These are phyloP conservation scores for Pteromalus puparum DNA, from an alignment of 1,140 invertebrate species.

Conservation along the genomic window DNA sequence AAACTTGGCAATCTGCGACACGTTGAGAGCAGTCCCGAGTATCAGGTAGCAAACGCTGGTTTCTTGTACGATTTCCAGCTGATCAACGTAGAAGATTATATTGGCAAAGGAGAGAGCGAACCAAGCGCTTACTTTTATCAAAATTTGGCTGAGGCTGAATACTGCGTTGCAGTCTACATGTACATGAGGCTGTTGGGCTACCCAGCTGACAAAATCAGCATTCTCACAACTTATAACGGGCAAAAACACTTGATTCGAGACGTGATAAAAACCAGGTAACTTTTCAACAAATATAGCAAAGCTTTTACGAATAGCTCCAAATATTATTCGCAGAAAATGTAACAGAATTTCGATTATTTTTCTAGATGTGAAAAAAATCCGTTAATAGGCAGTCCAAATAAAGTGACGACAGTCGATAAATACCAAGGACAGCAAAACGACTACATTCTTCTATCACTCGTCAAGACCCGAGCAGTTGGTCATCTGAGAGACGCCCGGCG, in stretches of 20 bases:
- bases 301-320: background rate
- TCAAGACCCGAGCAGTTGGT: conserved; percentile 96
- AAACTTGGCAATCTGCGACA: conserved; percentile 94
- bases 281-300: background rate
- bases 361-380: conserved; percentile 94
- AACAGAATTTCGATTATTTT: conserved; percentile 31
- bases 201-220: conserved; percentile 98
- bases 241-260: conserved; percentile 98
- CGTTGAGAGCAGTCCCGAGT: conserved; percentile 89
- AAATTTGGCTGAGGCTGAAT: conserved; percentile 99
- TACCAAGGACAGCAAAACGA: conserved; percentile 99
- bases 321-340: background rate
- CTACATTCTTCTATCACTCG: conserved; percentile 96
- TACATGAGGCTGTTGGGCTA: conserved; percentile 99
- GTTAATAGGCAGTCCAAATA: conserved; percentile 95
- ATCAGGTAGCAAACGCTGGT: conserved; percentile 92
- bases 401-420: conserved; percentile 98
- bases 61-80: conserved; percentile 96
- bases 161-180: conserved; percentile 98
- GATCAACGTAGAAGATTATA: conserved; percentile 97
- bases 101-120: conserved; percentile 97
- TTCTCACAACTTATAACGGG: conserved; percentile 99
- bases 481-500: conserved; percentile 97
- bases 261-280: conserved; percentile 87
- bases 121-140: conserved; percentile 99